phyloP scores from a whole-genome alignment of 1,140 invertebrate genomes.

The Camponotus floridanus region DNA sequence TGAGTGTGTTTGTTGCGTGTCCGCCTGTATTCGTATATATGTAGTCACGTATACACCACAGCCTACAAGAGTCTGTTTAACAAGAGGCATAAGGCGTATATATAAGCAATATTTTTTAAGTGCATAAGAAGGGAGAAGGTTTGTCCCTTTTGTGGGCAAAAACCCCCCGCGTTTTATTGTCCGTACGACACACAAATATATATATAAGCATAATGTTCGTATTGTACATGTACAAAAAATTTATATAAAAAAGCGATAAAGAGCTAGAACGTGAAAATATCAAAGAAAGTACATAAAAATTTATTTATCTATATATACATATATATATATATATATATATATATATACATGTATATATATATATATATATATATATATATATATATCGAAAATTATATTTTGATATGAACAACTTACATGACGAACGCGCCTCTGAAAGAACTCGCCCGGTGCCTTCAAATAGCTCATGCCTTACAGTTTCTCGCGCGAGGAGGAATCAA shows the following conservation, averaged over 20 bases:
- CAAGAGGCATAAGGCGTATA: slow-evolving; percentile 69
- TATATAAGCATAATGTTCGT: slow-evolving; percentile 67
- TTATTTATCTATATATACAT: neutral
- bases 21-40: slow-evolving; percentile 20
- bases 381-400: slow-evolving; percentile 77
- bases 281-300: slow-evolving; percentile 63
- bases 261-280: neutral
- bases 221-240: slow-evolving; percentile 70
- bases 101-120: slow-evolving; percentile 82
- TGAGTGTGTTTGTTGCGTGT: slow-evolving; percentile 38
- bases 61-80: slow-evolving; percentile 81
- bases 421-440: slow-evolving; percentile 57
- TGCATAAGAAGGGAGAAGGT: slow-evolving; percentile 50
- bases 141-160: slow-evolving; percentile 55
- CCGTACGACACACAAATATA: slow-evolving; percentile 12
- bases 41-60: slow-evolving; percentile 49
- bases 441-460: slow-evolving; percentile 70
- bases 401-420: slow-evolving; percentile 70
- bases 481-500: slow-evolving; percentile 66
- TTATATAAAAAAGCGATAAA: slow-evolving; percentile 63
- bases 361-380: slow-evolving; percentile 51
- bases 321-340: slow-evolving; percentile 27
- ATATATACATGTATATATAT: slow-evolving; percentile 27
- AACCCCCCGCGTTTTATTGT: slow-evolving; percentile 63
- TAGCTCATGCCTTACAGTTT: slow-evolving; percentile 79